These are phyloP conservation scores for Vanessa atalanta DNA, from an alignment of 1,140 invertebrate species.

Conservation along the genomic window DNA sequence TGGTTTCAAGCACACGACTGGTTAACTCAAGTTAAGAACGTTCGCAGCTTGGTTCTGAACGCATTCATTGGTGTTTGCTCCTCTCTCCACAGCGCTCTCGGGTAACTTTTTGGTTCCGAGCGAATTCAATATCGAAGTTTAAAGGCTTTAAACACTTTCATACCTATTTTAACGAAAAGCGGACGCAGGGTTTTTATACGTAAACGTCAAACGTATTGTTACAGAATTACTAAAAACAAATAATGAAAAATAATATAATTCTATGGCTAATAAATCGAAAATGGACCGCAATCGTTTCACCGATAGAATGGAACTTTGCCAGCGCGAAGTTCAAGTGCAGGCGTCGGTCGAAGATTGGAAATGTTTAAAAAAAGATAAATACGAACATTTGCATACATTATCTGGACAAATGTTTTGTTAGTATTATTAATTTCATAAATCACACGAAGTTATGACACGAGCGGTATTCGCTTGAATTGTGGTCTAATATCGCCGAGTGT, in stretches of 20 bases:
- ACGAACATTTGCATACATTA: conserved; percentile 11
- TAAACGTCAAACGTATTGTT: background rate
- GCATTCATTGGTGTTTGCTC: conserved; percentile 18
- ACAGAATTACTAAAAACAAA: background rate
- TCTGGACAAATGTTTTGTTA: background rate
- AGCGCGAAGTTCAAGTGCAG: conserved; percentile 33
- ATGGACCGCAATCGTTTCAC: conserved; percentile 14
- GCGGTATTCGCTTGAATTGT: conserved; percentile 11
- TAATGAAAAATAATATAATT: background rate
- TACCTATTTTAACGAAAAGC: conserved; percentile 14
- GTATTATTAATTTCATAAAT: background rate
- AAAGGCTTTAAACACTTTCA: conserved; percentile 2
- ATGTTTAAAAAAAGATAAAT: conserved; percentile 17
- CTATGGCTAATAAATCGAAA: background rate
- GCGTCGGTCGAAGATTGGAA: conserved; percentile 5
- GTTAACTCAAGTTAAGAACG: conserved; percentile 1
- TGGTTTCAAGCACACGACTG: background rate
- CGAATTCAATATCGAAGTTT: conserved; percentile 19
- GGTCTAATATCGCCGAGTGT: conserved; percentile 15
- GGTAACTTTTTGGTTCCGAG: conserved; percentile 2
- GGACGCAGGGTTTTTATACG: background rate
- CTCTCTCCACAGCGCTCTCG: background rate
- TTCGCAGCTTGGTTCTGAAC: background rate
- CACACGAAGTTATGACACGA: background rate
- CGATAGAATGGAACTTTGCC: conserved; percentile 30